Evolutionary conservation across 2,113 vertebrate genomes (phyloP), one percentile per base, ranked within the genome.

Genomic region (Eulemur macaco): DNA sequence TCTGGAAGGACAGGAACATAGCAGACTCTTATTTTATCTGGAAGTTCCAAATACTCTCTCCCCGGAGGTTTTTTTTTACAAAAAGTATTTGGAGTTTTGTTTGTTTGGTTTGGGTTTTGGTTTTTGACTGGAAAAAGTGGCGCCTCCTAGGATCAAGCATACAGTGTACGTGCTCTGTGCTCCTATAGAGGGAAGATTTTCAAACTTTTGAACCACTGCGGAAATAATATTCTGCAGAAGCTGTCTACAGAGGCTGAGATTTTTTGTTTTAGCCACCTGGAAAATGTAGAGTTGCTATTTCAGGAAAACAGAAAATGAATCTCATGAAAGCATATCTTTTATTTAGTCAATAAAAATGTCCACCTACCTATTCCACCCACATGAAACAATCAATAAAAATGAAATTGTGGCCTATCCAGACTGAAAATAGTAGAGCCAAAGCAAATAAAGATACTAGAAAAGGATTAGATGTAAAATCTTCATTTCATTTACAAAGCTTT

Each of bases 311-410:
- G 39, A 66, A 93, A 76, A 95, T 60, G 52, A 92, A 37, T 73
- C 73, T 98, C 93, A 83, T 80, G 91, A 96, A 98, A 96, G 94
- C 29, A 71, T 82, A 60, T 17, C 13, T 97, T 98, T 96, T 47
- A 91, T 96, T 98, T 97, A 97, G 92, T 88, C 85, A 97, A 81
- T 98, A 92, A 97, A 98, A 98, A 96, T 82, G 1, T 95, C 87
- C 84, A 80, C 96, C 76, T 89, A 95, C 54, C 81, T 74, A 56
- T 68, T 7, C 56, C 74, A 88, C 77, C 91, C 86, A 96, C 88
- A 97, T 69, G 86, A 97, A 80, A 56, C 54, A 97, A 97, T 84
- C 93, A 94, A 96, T 66, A 63, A 91, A 89, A 98, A 98, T 98
- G 45, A 95, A 96, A 97, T 96, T 96, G 82, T 96, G 84, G 86